These are phyloP conservation scores for Nesogale talazaci DNA, from an alignment of 2,113 vertebrate genomes.

Conservation along the genomic window DNA sequence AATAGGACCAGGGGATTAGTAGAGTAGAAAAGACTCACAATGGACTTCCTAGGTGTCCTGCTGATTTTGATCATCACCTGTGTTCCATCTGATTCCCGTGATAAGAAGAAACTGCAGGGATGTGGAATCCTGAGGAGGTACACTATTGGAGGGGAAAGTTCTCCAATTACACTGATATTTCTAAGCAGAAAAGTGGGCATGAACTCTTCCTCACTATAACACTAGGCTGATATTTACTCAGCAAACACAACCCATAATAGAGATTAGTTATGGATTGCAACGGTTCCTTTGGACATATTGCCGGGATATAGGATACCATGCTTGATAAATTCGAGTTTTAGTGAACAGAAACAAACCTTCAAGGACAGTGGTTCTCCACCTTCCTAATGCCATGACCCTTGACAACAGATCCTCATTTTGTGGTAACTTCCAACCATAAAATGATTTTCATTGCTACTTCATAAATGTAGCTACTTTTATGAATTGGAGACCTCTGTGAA, in stretches of 20 bases:
- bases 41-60: background rate
- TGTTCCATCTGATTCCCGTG: too few relatives aligned
- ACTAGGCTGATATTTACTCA: background rate
- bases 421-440: too few relatives aligned
- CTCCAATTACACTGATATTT: background rate
- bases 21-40: background rate
- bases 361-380: background rate
- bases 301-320: background rate
- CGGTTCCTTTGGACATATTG: background rate
- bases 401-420: too few relatives aligned
- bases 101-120: background rate
- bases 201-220: background rate
- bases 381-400: too few relatives aligned
- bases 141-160: background rate
- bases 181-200: background rate
- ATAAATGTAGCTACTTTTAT: too few relatives aligned
- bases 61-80: background rate
- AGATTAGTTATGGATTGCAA: background rate
- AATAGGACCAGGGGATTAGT: background rate
- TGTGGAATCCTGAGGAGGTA: background rate
- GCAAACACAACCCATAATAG: background rate
- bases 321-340: background rate
- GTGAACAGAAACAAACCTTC: background rate
- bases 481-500: too few relatives aligned
- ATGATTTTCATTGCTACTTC: too few relatives aligned